Evolutionary conservation across 2,113 vertebrate genomes (phyloP), one percentile per base, ranked within the genome.

Genomic region (Erpornis zantholeuca): DNA sequence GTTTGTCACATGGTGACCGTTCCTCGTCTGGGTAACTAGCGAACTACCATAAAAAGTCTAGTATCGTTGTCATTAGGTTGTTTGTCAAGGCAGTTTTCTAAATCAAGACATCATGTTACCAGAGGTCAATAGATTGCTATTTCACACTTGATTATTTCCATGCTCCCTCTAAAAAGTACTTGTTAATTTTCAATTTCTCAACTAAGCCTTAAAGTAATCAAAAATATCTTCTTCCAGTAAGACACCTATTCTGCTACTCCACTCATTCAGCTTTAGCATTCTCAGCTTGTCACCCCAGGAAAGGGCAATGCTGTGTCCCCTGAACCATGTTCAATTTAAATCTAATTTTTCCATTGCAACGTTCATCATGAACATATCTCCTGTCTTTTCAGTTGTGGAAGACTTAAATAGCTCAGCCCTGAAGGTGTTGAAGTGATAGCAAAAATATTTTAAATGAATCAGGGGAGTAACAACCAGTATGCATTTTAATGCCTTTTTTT

Each of bases 31-130:
- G 42, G 64, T 90, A 90, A 73, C 79, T 42, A 81, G 47, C 0
- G 0, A 92, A 73, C 79, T 86, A 81, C 92, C 95, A 90, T 90
- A 92, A 93, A 90, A 96, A 90, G 88, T 90, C 56, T 71, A 88
- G 68, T 75, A 38, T 80, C 5, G 0, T 23, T 92, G 82, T 75
- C 84, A 91, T 61, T 69, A 90, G 47, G 40, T n/a, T 93, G 80
- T 91, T 95, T 87, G 54, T 94, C 94, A 94, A 82, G 63, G 56
- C 63, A 40, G 42, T 92, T 90, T 65, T 78, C 93, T 95, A 93
- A 94, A 94, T 89, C 88, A 95, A 94, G 93, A 94, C 79, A 64
- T 86, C 79, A 28, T 71, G 53, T 92, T 92, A 94, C 68, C 23
- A 75, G 69, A 70, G 88, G 75, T 88, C 92, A 92, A 70, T 63